Evolutionary conservation across 2,113 vertebrate species (phyloP).

Genomic region (Cololabis saira): DNA sequence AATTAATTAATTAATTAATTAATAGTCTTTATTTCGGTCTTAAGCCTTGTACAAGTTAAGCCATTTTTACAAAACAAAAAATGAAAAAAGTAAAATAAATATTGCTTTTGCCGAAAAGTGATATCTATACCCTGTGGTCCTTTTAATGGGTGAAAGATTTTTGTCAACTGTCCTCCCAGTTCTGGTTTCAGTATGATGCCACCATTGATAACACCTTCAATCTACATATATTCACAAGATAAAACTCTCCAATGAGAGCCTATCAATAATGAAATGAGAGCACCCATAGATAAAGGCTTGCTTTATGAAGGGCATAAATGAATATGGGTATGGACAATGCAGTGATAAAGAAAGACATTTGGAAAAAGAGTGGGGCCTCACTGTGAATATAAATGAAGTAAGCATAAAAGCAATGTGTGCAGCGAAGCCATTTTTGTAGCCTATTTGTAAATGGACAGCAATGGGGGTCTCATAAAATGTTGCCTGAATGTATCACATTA

Average conservation of each 20-base stretch:
- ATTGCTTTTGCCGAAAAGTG: too few species aligned
- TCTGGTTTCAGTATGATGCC: neutral
- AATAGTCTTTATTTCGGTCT: too few species aligned
- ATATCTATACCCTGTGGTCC: neutral
- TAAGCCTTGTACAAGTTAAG: too few species aligned
- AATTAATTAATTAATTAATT: too few species aligned
- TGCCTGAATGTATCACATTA: neutral
- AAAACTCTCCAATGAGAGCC: constrained; percentile 1
- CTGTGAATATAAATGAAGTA: constrained; percentile 30
- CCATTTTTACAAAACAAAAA: too few species aligned
- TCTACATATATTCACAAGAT: neutral
- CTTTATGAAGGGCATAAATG: constrained; percentile 20
- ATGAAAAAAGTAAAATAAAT: too few species aligned
- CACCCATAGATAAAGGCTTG: constrained; percentile 22
- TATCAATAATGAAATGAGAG: constrained; percentile 10
- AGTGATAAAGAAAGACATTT: constrained; percentile 13
- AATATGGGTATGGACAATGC: constrained; percentile 28
- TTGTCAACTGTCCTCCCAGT: neutral
- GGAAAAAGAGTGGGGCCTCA: constrained; percentile 8
- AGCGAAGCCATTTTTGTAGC: constrained; percentile 7
- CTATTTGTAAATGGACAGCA: constrained; percentile 15
- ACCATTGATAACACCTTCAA: neutral
- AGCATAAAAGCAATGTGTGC: constrained; percentile 12
- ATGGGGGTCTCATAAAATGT: constrained; percentile 9
- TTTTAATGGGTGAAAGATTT: neutral